Evolutionary conservation across 1,140 invertebrate species (phyloP).

Genomic region (Amyelois transitella): DNA sequence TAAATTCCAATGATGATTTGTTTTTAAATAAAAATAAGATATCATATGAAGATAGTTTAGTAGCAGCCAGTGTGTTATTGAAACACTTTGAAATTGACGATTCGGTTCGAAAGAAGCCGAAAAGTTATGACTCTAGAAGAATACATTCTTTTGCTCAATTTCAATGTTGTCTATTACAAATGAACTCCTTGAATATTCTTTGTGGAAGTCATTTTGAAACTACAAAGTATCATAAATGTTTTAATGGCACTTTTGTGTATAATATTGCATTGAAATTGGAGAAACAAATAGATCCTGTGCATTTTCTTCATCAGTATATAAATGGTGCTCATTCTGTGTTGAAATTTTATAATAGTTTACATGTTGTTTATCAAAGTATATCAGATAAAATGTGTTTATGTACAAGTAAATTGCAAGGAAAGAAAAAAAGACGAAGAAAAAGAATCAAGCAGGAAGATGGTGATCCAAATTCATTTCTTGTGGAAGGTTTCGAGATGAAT

Average conservation of each 20-base stretch:
- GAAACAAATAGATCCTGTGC: slow-evolving; percentile 67
- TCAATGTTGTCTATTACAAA: slow-evolving; percentile 79
- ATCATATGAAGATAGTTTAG: slow-evolving; percentile 76
- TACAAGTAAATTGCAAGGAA: slow-evolving; percentile 25
- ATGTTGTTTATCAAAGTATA: slow-evolving; percentile 33
- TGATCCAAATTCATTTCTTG: slow-evolving; percentile 36
- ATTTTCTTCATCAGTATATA: slow-evolving; percentile 73
- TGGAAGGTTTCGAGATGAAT: slow-evolving; percentile 56
- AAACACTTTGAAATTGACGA: slow-evolving; percentile 79
- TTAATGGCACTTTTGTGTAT: slow-evolving; percentile 84
- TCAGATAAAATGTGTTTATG: slow-evolving; percentile 35
- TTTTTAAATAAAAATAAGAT: slow-evolving; percentile 65
- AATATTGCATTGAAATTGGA: slow-evolving; percentile 79
- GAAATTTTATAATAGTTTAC: slow-evolving; percentile 58
- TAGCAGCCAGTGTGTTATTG: slow-evolving; percentile 76
- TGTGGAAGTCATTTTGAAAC: slow-evolving; percentile 75
- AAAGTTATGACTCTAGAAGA: slow-evolving; percentile 76
- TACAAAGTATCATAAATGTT: slow-evolving; percentile 75
- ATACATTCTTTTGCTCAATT: slow-evolving; percentile 84
- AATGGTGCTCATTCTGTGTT: slow-evolving; percentile 71
- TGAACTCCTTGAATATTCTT: slow-evolving; percentile 79
- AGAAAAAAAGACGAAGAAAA: slow-evolving; percentile 32
- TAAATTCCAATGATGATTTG: slow-evolving; percentile 28
- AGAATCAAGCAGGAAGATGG: slow-evolving; percentile 35
- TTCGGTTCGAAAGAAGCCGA: slow-evolving; percentile 75